A percentile compares a stretch with the other conserved stretches of the same genome.
Evolutionary conservation across 2,113 vertebrate genomes (phyloP).

Genomic region (Apaloderma vittatum): DNA sequence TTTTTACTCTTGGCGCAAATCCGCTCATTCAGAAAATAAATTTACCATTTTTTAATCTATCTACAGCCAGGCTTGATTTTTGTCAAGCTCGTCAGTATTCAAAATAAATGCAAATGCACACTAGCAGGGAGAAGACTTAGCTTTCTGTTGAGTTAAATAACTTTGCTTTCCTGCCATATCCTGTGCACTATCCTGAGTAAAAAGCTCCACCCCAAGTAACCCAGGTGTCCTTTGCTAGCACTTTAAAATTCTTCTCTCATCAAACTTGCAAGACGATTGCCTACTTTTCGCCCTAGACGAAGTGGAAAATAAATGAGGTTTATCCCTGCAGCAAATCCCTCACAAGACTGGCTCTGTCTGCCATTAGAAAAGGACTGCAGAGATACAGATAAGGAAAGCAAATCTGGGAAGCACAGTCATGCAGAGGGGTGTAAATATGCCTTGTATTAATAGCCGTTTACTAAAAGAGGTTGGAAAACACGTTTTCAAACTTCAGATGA

Average conservation of each 20-base stretch:
- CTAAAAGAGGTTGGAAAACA: constrained; percentile 60
- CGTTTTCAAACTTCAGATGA: constrained; percentile 56
- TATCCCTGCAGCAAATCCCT: constrained; percentile 35
- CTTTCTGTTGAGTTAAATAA: not conserved
- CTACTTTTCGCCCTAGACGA: not conserved
- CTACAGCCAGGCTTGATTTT: not conserved
- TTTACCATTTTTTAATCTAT: not conserved
- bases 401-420: not conserved
- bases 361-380: not conserved
- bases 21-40: not conserved
- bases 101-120: not conserved
- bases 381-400: not conserved
- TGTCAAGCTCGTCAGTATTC: not conserved
- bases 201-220: not conserved
- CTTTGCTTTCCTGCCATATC: not conserved
- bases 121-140: not conserved
- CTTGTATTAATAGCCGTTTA: constrained; percentile 57
- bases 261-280: not conserved
- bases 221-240: not conserved
- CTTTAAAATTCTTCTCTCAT: not conserved
- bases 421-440: constrained; percentile 4
- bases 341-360: not conserved
- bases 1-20: not conserved
- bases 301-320: not conserved
- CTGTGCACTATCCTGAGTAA: not conserved